phyloP scores from a whole-genome alignment of 2,888 invertebrate species.

The Tiphia femorata region DNA sequence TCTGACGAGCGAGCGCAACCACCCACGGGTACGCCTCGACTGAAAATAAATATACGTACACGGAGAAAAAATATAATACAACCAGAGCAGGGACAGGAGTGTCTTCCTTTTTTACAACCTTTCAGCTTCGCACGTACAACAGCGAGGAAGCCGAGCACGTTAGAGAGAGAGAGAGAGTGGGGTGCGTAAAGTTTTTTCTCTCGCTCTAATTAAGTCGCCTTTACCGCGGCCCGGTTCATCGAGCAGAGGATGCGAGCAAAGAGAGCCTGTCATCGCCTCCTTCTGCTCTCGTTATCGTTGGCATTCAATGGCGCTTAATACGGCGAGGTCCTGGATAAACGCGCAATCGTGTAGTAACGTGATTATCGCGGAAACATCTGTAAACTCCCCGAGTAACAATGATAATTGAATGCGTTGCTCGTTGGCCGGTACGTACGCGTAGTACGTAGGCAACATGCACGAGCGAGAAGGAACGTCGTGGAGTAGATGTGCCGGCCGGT shows the following conservation, averaged over 20 bases:
- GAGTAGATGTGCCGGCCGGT: too few relatives aligned
- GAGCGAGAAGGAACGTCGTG: too few relatives aligned
- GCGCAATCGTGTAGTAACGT: slow-evolving; percentile 42
- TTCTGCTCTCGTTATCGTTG: slow-evolving; percentile 38
- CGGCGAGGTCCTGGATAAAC: slow-evolving; percentile 39
- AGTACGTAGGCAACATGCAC: too few relatives aligned
- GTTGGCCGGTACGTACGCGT: too few relatives aligned
- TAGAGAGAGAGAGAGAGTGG: slow-evolving; percentile 2
- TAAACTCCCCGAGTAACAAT: slow-evolving; percentile 48
- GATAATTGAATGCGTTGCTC: slow-evolving; percentile 55
- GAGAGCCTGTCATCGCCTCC: slow-evolving; percentile 8
- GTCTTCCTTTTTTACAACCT: too few relatives aligned
- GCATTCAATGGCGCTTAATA: slow-evolving; percentile 45
- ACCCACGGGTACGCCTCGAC: too few relatives aligned
- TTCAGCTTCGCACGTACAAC: too few relatives aligned
- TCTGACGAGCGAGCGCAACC: too few relatives aligned
- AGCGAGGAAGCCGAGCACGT: too few relatives aligned
- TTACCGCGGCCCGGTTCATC: slow-evolving; percentile 9
- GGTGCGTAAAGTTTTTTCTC: slow-evolving; percentile 39
- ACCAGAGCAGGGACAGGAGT: too few relatives aligned
- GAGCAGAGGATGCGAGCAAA: neutral
- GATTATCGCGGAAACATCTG: slow-evolving; percentile 57
- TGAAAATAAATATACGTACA: too few relatives aligned
- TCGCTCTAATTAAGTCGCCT: slow-evolving; percentile 42
- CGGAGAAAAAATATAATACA: too few relatives aligned